Conservation (phyloP, 2,888 invertebrate genomes). For the Lymantria monacha region DNA sequence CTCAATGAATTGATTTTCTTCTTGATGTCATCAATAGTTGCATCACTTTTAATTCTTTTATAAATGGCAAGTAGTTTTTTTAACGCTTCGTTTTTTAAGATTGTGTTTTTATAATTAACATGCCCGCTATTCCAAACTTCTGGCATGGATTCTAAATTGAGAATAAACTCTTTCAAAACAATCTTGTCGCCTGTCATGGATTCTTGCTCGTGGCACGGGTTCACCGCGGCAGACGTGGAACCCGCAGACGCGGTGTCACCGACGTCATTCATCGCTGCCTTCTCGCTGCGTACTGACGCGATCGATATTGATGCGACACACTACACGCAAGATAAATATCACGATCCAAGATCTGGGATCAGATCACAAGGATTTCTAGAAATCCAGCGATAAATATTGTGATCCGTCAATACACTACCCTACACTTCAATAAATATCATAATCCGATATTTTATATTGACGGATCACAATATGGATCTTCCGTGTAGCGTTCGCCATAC, state of each 20-base stretch:
- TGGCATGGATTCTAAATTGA: conserved; percentile 6
- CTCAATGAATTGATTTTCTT: conserved; percentile 5
- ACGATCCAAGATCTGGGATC: conserved; percentile 10
- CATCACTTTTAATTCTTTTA: conserved; percentile 7
- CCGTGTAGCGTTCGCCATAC: neutral
- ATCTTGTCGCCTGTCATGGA: conserved; percentile 6
- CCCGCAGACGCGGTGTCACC: conserved; percentile 12
- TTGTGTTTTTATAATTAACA: conserved; percentile 6
- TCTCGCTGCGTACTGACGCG: conserved; percentile 14
- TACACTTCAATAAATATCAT: too few relatives aligned
- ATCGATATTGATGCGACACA: conserved; percentile 2
- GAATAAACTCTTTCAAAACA: conserved; percentile 8
- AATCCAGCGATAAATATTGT: too few relatives aligned
- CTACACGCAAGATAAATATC: conserved; percentile 16
- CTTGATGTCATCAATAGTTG: conserved; percentile 5
- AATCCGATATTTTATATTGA: too few relatives aligned
- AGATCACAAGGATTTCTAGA: conserved; percentile 11
- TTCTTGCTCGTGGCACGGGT: conserved; percentile 5
- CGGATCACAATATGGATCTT: too few relatives aligned
- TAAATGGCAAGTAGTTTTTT: neutral
- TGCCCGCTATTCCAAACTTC: conserved; percentile 8
- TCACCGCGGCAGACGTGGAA: conserved; percentile 5
- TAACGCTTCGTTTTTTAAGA: conserved; percentile 3
- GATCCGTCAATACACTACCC: too few relatives aligned
- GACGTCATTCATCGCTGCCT: conserved; percentile 14